phyloP scores from a whole-genome alignment of 37 sponge, comb jelly and placozoan genomes.

The Spongia lamella region DNA sequence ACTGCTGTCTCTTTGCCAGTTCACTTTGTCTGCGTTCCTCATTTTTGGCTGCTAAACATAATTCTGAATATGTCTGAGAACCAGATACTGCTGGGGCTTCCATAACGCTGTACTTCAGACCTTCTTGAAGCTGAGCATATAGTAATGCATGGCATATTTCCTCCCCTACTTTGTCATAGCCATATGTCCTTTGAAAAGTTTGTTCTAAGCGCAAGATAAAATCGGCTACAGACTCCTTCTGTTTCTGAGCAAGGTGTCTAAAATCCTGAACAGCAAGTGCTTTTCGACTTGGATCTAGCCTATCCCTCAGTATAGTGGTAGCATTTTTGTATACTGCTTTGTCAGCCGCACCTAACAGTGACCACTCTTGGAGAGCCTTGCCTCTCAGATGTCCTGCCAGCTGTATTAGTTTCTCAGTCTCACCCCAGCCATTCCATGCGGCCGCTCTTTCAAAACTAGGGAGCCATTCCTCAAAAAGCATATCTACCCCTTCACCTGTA shows the following conservation, averaged over 20 bases:
- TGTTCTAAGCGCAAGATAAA: constrained; percentile 1
- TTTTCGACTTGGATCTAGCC: constrained; percentile 4
- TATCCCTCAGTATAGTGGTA: not conserved
- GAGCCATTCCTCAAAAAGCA: not conserved
- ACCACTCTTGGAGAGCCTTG: constrained; percentile 17
- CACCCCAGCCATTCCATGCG: constrained; percentile 15
- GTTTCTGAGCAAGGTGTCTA: not conserved
- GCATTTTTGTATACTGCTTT: not conserved
- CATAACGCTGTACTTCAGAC: too few relatives aligned
- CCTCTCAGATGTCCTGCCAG: constrained; percentile 24
- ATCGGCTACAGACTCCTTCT: constrained; percentile 20
- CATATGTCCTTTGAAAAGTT: too few relatives aligned
- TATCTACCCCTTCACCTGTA: not conserved
- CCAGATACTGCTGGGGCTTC: too few relatives aligned
- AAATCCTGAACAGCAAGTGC: constrained; percentile 18
- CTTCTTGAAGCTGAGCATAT: too few relatives aligned
- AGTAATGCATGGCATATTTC: too few relatives aligned
- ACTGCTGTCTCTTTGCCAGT: too few relatives aligned
- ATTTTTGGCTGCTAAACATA: too few relatives aligned
- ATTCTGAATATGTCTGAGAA: too few relatives aligned
- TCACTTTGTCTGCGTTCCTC: too few relatives aligned
- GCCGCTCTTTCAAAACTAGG: not conserved
- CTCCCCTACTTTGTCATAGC: too few relatives aligned
- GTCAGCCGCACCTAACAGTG: not conserved
- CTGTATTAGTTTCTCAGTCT: constrained; percentile 18